Evolutionary conservation across 2,888 invertebrate genomes (phyloP).

Genomic region (Patella ulyssiponensis): DNA sequence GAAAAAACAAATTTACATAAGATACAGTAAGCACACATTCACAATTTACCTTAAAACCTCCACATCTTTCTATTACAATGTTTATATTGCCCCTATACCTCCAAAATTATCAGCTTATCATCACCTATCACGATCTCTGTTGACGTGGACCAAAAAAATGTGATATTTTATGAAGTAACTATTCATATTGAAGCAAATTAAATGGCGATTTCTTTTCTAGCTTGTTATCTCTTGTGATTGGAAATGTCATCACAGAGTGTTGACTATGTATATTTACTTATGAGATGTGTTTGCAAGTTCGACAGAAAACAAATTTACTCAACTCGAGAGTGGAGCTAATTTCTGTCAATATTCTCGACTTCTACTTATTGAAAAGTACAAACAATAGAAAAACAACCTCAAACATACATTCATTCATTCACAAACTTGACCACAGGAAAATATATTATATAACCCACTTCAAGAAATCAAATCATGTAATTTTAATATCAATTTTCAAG

Average conservation of each 20-base stretch:
- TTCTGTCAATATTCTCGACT: slow-evolving; percentile 26
- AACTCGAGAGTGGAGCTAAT: slow-evolving; percentile 25
- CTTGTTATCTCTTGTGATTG: slow-evolving; percentile 26
- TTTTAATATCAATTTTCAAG: neutral
- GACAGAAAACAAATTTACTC: slow-evolving; percentile 31
- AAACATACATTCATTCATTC: slow-evolving; percentile 19
- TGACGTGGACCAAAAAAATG: too few species aligned
- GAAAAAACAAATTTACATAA: slow-evolving; percentile 30
- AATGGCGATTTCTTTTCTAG: slow-evolving; percentile 17
- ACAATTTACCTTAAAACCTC: slow-evolving; percentile 15
- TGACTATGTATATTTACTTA: slow-evolving; percentile 25
- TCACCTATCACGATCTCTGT: too few species aligned
- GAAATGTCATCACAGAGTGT: slow-evolving; percentile 27
- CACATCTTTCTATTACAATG: slow-evolving; percentile 14
- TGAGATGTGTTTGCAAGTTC: slow-evolving; percentile 27
- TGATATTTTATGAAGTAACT: neutral
- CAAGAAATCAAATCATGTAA: neutral
- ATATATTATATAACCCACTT: slow-evolving; percentile 19
- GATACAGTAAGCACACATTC: slow-evolving; percentile 18
- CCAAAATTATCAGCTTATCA: too few species aligned
- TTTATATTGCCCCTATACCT: neutral
- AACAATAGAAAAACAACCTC: slow-evolving; percentile 21
- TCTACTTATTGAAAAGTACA: slow-evolving; percentile 23
- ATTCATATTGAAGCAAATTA: neutral
- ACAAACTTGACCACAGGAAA: neutral